Evolutionary conservation across 2,888 invertebrate genomes (phyloP), one percentile per base, ranked within the genome.

Genomic region (Drosophila robusta): DNA sequence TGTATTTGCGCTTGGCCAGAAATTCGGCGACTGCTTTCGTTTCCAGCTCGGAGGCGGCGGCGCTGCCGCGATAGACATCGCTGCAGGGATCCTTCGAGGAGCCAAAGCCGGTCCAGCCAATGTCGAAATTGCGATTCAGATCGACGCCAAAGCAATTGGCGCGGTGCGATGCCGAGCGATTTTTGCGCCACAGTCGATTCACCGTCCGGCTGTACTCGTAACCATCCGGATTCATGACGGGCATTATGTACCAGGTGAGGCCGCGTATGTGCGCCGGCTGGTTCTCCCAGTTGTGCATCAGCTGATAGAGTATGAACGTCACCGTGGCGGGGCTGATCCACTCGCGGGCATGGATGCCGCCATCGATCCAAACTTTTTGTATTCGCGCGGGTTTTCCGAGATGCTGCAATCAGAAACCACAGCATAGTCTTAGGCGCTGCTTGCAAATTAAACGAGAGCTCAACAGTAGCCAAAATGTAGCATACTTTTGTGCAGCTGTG

Each of bases 321-420:
- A 96, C 96, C 0, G 95, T 94, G 0, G 97, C 96, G 0, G 96
- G 95, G 42, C 95, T 95, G 80, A 97, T 96, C 97, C 97, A 98
- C 93, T 98, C 98, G 26, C 98, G 94, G 0, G 97, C 96, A 87
- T 97, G 97, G 60, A 97, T 97, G 9, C 96, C 95, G 0, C 95
- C 95, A 80, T 96, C 96, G 41, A 96, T 92, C 96, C 96, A 96
- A 1, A 96, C 93, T 3, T 95, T n/a, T 93, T 93, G 56, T 94
- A 95, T 4, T 92, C 92, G 0, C 93, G 92, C 0, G 96, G 95
- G 52, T 92, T 90, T 70, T 95, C 95, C 1, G 96, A 96, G 73
- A 96, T 95, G 85, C 95, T 94, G 54, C 0, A 71, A 74, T 12
- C 14, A 39, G 18, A 6, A 22, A 49, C 5, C 8, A 8, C n/a